Percentiles rank a stretch among this genome's conserved stretches.
Conservation (phyloP, 2,113 vertebrate genomes). For the Hassar affinis region DNA sequence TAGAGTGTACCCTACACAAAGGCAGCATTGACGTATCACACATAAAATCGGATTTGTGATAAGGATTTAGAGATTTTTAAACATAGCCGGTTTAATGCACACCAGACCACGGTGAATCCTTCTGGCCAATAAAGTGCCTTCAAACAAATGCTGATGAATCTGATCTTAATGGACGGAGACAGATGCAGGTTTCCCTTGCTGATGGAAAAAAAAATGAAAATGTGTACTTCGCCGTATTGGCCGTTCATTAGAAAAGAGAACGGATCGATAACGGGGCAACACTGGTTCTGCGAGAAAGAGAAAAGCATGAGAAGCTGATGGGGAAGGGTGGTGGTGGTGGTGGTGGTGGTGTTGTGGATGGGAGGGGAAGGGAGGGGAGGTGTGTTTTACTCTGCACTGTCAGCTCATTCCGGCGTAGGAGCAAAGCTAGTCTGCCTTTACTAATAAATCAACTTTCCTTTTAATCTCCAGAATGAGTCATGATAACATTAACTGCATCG, state of each 20-base stretch:
- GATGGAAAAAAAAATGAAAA: slow-evolving; percentile 51
- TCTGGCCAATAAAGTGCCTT: slow-evolving; percentile 11
- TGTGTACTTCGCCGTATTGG: slow-evolving; percentile 51
- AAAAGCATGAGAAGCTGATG: slow-evolving; percentile 12
- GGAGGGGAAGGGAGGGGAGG: not conserved
- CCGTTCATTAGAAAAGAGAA: slow-evolving; percentile 51
- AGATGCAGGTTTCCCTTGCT: slow-evolving; percentile 8
- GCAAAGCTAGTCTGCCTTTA: slow-evolving; percentile 38
- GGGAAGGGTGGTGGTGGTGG: not conserved
- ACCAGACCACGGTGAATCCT: not conserved
- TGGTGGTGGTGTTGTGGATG: not conserved
- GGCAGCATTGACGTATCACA: no score
- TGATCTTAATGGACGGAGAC: slow-evolving; percentile 17
- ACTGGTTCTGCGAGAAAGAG: slow-evolving; percentile 26
- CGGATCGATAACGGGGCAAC: slow-evolving; percentile 49
- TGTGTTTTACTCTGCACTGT: slow-evolving; percentile 49
- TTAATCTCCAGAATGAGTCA: slow-evolving; percentile 71
- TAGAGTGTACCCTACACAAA: not conserved
- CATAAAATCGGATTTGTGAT: not conserved
- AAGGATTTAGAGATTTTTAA: not conserved
- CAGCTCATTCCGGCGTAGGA: slow-evolving; percentile 46
- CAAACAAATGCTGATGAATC: slow-evolving; percentile 24
- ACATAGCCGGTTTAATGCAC: no score
- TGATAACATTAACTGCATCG: slow-evolving; percentile 62
- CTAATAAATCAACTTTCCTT: slow-evolving; percentile 70